These are phyloP conservation scores for Sitodiplosis mosellana DNA, from an alignment of 1,140 invertebrate genomes.

Conservation along the genomic window DNA sequence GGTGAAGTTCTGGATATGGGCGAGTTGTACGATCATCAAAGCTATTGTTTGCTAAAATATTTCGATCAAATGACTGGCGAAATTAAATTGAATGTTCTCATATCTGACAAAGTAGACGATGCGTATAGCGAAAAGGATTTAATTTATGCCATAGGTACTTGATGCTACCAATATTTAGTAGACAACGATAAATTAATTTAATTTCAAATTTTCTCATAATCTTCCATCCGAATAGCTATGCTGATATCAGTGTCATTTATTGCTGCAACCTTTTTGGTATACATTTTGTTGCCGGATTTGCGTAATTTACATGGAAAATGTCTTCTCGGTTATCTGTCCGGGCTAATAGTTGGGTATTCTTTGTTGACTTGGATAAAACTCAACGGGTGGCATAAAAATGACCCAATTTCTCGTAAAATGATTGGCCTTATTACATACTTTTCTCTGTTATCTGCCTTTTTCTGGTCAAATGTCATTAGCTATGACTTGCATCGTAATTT, in stretches of 20 bases:
- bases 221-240: constrained; percentile 28
- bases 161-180: too few relatives aligned
- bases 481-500: constrained; percentile 59
- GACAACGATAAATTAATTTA: too few relatives aligned
- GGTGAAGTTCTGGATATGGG: too few relatives aligned
- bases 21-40: too few relatives aligned
- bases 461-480: constrained; percentile 61
- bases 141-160: too few relatives aligned
- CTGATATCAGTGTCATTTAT: constrained; percentile 52
- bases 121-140: too few relatives aligned
- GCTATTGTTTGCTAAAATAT: too few relatives aligned
- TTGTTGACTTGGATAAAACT: constrained; percentile 35
- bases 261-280: constrained; percentile 47
- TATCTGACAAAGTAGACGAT: too few relatives aligned
- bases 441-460: constrained; percentile 53
- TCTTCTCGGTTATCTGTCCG: constrained; percentile 48
- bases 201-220: too few relatives aligned
- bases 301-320: constrained; percentile 53
- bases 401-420: background rate
- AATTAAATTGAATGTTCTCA: too few relatives aligned
- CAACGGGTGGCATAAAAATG: background rate
- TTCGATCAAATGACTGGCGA: too few relatives aligned
- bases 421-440: constrained; percentile 47
- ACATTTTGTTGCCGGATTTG: constrained; percentile 46
- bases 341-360: constrained; percentile 38